phyloP scores from a whole-genome alignment of 2,113 vertebrate genomes.

The Scomber colias region DNA sequence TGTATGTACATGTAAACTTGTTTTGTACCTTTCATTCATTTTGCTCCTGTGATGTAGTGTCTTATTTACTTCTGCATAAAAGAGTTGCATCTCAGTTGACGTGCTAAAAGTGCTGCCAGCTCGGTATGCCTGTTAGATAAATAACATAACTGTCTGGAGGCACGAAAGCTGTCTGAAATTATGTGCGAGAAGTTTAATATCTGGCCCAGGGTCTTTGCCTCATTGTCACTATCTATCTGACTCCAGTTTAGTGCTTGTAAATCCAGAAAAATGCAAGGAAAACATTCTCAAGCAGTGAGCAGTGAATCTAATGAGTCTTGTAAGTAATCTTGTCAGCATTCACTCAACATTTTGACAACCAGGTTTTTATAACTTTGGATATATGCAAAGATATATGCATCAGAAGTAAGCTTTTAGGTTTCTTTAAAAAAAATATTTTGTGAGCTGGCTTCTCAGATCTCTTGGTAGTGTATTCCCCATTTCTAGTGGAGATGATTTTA shows the following conservation, averaged over 20 bases:
- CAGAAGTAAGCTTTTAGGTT: too few relatives aligned
- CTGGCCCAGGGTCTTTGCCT: background rate
- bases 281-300: conserved; percentile 3
- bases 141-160: background rate
- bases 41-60: background rate
- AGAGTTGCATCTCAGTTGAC: background rate
- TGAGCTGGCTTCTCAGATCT: too few relatives aligned
- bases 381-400: background rate
- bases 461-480: too few relatives aligned
- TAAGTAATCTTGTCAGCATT: background rate
- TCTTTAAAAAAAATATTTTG: too few relatives aligned
- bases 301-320: conserved; percentile 6
- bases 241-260: background rate
- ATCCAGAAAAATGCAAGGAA: background rate
- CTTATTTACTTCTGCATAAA: background rate
- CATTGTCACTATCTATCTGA: background rate
- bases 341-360: too few relatives aligned
- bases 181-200: background rate
- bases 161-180: background rate
- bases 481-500: too few relatives aligned
- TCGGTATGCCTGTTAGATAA: background rate
- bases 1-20: background rate
- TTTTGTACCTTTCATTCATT: background rate
- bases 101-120: background rate
- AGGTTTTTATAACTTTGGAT: too few relatives aligned